A percentile compares a stretch with the other conserved stretches of the same genome.
These are phyloP conservation scores for Cyanocitta stelleri DNA, from an alignment of 2,113 vertebrate genomes.

Conservation along the genomic window DNA sequence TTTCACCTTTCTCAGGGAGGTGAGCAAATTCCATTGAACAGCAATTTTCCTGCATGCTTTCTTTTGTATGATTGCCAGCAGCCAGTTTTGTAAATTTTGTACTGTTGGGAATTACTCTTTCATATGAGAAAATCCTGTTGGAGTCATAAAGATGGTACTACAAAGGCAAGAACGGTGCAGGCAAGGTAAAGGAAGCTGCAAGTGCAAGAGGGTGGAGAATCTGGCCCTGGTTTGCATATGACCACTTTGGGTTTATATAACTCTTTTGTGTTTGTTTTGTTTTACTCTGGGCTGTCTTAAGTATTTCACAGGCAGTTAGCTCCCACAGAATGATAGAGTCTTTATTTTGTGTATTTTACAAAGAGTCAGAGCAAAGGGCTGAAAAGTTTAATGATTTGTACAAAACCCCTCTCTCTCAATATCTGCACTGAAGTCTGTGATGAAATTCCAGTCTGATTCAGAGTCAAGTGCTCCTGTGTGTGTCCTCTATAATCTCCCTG, in stretches of 20 bases:
- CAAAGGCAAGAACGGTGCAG: background rate
- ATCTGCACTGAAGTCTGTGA: background rate
- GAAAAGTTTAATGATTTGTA: background rate
- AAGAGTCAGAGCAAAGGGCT: background rate
- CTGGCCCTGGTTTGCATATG: background rate
- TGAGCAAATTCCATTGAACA: background rate
- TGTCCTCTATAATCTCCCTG: background rate
- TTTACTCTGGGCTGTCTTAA: background rate
- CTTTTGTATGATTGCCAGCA: background rate
- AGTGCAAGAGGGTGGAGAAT: background rate
- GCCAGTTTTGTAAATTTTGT: background rate
- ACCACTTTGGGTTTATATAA: background rate
- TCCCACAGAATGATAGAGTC: background rate
- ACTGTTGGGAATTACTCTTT: background rate
- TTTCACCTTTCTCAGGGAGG: background rate
- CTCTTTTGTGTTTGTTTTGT: background rate
- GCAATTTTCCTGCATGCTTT: background rate
- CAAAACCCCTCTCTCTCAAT: background rate
- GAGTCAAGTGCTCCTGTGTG: background rate
- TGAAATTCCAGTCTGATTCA: background rate
- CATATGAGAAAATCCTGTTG: background rate
- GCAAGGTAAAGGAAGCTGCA: background rate
- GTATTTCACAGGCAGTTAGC: background rate
- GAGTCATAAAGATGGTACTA: background rate
- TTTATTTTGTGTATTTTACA: background rate